Conservation (phyloP, 2,113 vertebrate genomes). For the Meriones unguiculatus region DNA sequence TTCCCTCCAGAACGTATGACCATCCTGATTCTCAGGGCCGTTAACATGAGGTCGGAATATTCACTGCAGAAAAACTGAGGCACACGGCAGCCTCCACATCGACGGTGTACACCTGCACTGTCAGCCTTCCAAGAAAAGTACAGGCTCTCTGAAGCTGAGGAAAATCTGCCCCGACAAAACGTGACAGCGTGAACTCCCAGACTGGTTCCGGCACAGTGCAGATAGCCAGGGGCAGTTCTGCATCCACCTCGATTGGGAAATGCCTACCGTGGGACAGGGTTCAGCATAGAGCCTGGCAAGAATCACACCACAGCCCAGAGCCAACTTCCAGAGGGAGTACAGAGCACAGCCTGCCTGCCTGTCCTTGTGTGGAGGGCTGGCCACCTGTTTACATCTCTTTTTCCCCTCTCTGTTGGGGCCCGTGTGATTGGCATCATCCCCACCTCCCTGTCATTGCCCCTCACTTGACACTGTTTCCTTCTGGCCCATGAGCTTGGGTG, state of each 20-base stretch:
- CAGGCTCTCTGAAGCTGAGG: neutral
- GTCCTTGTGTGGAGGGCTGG: neutral
- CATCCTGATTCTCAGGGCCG: neutral
- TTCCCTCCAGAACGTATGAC: neutral
- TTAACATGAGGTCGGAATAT: neutral
- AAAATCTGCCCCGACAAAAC: neutral
- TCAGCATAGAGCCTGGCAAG: neutral
- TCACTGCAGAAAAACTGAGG: neutral
- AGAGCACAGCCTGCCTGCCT: neutral
- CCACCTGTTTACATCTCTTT: neutral
- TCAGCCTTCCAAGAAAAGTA: neutral
- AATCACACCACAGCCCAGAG: rapidly evolving
- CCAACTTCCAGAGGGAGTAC: rapidly evolving
- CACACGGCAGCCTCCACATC: neutral
- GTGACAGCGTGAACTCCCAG: neutral
- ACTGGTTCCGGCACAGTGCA: neutral
- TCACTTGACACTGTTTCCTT: neutral
- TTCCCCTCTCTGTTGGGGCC: neutral
- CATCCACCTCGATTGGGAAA: neutral
- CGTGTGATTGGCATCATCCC: neutral
- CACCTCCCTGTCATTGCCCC: neutral
- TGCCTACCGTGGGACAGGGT: neutral
- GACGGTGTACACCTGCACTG: rapidly evolving
- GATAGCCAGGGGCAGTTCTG: neutral
- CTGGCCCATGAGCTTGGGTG: rapidly evolving